phyloP scores from a whole-genome alignment of 2,888 invertebrate species.

The Pocota personata region DNA sequence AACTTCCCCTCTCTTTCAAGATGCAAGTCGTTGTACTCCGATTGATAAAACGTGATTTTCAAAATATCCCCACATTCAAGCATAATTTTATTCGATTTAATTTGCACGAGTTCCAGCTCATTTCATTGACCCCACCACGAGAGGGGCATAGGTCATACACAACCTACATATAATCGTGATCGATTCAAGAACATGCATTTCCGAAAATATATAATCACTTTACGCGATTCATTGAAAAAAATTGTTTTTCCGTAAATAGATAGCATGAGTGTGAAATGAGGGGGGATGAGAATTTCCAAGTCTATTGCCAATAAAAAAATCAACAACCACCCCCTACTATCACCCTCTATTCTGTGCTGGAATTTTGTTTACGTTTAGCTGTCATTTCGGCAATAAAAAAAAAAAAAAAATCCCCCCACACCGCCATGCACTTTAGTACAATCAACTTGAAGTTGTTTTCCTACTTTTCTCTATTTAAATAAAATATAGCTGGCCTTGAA shows the following conservation, averaged over 20 bases:
- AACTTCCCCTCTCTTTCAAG: too few species aligned
- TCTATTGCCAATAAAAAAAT: conserved; percentile 20
- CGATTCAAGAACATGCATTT: neutral
- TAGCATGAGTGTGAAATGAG: neutral
- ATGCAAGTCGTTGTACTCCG: neutral
- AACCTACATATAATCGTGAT: neutral
- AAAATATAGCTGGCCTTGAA: conserved; percentile 61
- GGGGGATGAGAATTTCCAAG: neutral
- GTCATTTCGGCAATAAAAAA: conserved; percentile 35
- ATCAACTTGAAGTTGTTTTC: conserved; percentile 60
- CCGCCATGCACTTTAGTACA: conserved; percentile 32
- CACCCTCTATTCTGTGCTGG: neutral
- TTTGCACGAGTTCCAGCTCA: neutral
- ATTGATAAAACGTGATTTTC: neutral
- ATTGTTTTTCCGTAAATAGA: neutral
- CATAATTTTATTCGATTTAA: neutral
- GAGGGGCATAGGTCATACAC: neutral
- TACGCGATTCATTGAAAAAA: neutral
- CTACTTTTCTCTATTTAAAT: conserved; percentile 55
- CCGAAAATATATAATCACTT: neutral
- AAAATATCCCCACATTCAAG: neutral
- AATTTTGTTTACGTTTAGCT: conserved; percentile 36
- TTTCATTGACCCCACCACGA: neutral
- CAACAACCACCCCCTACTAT: neutral
- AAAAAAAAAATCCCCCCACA: too few species aligned